A percentile compares a stretch with the other conserved stretches of the same genome.
Conservation (phyloP, 2,888 invertebrate species). For the Hemicrepidius hirtus region DNA sequence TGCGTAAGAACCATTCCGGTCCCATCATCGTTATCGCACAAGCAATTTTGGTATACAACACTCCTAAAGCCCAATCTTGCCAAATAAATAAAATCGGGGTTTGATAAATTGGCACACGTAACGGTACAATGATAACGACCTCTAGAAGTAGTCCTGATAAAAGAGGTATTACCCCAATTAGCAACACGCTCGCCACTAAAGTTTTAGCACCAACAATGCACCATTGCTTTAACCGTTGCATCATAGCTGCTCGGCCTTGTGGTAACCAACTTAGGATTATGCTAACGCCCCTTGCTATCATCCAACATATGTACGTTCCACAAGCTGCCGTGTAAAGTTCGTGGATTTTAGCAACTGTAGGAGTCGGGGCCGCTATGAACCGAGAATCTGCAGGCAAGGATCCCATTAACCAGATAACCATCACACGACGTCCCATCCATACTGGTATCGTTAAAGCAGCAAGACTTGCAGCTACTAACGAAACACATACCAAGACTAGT, state of each 20-base stretch:
- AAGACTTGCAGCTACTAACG: constrained; percentile 89
- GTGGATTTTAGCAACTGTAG: constrained; percentile 78
- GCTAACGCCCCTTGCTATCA: constrained; percentile 87
- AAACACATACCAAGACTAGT: constrained; percentile 86
- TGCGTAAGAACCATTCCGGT: constrained; percentile 94
- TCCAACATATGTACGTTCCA: constrained; percentile 96
- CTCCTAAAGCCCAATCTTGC: constrained; percentile 99
- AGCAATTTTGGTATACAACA: constrained; percentile 97
- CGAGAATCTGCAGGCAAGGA: constrained; percentile 69
- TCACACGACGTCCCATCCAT: constrained; percentile 90
- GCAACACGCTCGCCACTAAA: constrained; percentile 83
- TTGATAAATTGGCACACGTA: constrained; percentile 93
- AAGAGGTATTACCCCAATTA: constrained; percentile 93
- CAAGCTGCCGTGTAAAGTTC: constrained; percentile 97
- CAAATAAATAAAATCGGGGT: constrained; percentile 91
- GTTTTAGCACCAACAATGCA: constrained; percentile 84
- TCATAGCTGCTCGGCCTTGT: constrained; percentile 86
- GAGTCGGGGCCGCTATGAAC: constrained; percentile 58
- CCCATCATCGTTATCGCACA: constrained; percentile 98
- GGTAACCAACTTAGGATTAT: constrained; percentile 92
- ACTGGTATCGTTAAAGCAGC: constrained; percentile 92
- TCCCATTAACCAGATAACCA: constrained; percentile 89
- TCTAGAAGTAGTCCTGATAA: constrained; percentile 95
- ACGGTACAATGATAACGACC: constrained; percentile 91
- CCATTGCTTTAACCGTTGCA: constrained; percentile 84